Conservation (phyloP, 1,140 invertebrate species). For the Sinella curviseta region DNA sequence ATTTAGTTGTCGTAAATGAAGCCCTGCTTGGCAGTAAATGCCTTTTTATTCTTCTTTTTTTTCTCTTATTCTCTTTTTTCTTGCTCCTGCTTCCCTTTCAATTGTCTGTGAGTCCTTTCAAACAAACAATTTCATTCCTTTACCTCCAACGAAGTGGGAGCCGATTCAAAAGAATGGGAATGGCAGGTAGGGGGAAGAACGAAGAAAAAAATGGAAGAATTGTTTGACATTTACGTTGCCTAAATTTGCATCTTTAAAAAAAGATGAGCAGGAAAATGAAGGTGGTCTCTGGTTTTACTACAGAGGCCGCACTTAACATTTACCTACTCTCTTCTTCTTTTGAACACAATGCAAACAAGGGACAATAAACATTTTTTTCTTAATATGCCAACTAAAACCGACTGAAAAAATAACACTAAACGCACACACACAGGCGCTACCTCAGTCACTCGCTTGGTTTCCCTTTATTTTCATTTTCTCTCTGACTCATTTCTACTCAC, state of each 20-base stretch:
- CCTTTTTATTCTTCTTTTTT: not conserved
- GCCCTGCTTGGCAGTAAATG: not conserved
- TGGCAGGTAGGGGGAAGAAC: not conserved
- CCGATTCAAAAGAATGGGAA: not conserved
- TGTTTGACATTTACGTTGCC: conserved; percentile 15
- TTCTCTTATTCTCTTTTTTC: not conserved
- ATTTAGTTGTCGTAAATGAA: conserved; percentile 10
- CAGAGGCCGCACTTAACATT: too few relatives aligned
- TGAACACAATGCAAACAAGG: too few relatives aligned
- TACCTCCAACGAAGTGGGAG: conserved; percentile 12
- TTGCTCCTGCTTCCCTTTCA: not conserved
- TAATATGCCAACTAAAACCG: too few relatives aligned
- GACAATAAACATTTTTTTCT: too few relatives aligned
- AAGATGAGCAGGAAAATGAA: not conserved
- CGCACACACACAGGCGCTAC: too few relatives aligned
- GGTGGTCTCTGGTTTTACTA: not conserved
- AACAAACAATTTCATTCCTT: not conserved
- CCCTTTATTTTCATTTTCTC: too few relatives aligned
- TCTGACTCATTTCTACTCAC: too few relatives aligned
- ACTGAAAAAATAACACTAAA: too few relatives aligned
- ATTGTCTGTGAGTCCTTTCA: not conserved
- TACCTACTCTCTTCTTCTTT: too few relatives aligned
- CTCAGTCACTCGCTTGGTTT: too few relatives aligned
- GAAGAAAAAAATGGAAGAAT: not conserved
- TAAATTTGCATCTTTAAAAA: conserved; percentile 18